Base-by-base conservation (phyloP, 1,140 invertebrate species). In the Arion vulgaris region DNA sequence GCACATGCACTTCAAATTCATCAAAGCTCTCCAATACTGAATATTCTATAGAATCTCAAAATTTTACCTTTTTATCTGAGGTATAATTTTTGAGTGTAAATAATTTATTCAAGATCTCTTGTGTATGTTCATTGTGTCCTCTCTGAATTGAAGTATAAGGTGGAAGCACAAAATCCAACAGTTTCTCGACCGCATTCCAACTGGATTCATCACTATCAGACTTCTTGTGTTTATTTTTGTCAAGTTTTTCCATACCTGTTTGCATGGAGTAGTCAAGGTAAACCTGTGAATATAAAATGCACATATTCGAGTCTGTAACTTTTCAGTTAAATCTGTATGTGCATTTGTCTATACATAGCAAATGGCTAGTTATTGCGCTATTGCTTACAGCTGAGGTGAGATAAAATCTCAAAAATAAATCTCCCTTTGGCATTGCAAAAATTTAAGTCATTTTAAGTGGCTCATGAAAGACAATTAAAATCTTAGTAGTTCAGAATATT, bases 241-340 rank as follows among this genome's bases (percentile, higher is more conserved):
- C 34, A 38, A 88, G 51, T 4, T 62, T 66, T 28, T 85, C 71
- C 15, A 53, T 45, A 13, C 82, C 82, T 5, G 77, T 28, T 72
- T 80, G 77, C 26, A 83, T 23, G 53, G 34, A 51, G 71, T 80
- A 62, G 41, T 83, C 82, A 26, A 83, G 57, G 15, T 45, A 34
- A 13, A 83, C 77, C 28, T 78, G 77, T 28, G n/a, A 23, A n/a
- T 66, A 57, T 26, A 83, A 28, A 26, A 71, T 13, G 13, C 28
- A 36, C 45, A 11, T 49, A 49, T 19, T 49, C n/a, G n/a, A n/a
- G n/a, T n/a, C n/a, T n/a, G n/a, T n/a, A n/a, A n/a, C n/a, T n/a
- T n/a, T n/a, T n/a, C n/a, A n/a, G n/a, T n/a, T n/a, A n/a, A n/a
- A n/a, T n/a, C n/a, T n/a, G n/a, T n/a, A n/a, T n/a, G n/a, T n/a